phyloP scores from a whole-genome alignment of 2,888 invertebrate species.

The Eurytoma californica region DNA sequence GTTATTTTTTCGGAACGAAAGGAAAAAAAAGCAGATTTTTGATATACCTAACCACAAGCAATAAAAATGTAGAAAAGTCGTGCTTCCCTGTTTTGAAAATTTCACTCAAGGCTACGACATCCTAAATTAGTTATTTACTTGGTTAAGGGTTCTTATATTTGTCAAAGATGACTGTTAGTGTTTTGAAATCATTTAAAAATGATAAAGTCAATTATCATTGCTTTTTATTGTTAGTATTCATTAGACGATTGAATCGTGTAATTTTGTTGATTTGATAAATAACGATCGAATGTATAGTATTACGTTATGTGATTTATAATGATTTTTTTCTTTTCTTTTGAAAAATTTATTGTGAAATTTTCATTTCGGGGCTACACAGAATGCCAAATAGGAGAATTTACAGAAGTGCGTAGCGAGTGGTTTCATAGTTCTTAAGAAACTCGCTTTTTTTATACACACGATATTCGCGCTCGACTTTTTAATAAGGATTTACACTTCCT shows the following conservation, averaged over 20 bases:
- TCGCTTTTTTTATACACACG: constrained; percentile 48
- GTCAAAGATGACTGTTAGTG: neutral
- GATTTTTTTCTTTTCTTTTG: neutral
- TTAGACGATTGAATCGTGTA: neutral
- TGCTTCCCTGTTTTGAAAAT: constrained; percentile 38
- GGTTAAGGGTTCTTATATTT: neutral
- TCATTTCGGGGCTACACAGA: constrained; percentile 10
- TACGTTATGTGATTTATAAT: neutral
- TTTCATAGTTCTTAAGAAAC: constrained; percentile 33
- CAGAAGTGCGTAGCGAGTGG: constrained; percentile 36
- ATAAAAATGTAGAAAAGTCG: constrained; percentile 34
- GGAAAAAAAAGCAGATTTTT: constrained; percentile 49
- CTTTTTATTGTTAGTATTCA: neutral
- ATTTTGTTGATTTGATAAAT: neutral
- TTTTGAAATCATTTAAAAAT: neutral
- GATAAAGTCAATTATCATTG: neutral
- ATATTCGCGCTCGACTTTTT: constrained; percentile 35
- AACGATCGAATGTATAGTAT: neutral
- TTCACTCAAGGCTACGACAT: constrained; percentile 29
- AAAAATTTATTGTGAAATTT: constrained; percentile 46
- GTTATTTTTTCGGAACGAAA: constrained; percentile 47
- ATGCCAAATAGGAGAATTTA: constrained; percentile 39
- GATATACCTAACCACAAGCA: constrained; percentile 36
- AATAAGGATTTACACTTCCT: constrained; percentile 24
- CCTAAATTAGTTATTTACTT: neutral